Percentiles rank a stretch among this genome's conserved stretches.
These are phyloP conservation scores for Sylvietta virens DNA, from an alignment of 2,113 vertebrate genomes.

Conservation along the genomic window DNA sequence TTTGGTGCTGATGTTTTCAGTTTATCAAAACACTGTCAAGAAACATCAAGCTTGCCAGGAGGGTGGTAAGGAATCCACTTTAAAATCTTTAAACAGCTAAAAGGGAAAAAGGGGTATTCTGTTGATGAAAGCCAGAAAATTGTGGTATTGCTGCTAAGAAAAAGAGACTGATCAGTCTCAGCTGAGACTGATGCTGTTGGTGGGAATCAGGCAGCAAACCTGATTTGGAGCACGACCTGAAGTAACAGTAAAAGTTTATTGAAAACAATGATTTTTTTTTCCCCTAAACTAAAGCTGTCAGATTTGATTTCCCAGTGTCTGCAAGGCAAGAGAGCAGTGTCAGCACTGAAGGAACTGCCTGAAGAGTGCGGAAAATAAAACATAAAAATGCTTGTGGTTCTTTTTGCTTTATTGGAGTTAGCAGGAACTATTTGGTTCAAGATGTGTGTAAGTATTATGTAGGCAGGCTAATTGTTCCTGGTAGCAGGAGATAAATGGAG, in stretches of 20 bases:
- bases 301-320: background rate
- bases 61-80: background rate
- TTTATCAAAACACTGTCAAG: background rate
- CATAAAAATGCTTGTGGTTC: background rate
- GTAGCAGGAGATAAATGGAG: background rate
- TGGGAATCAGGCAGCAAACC: background rate
- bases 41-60: background rate
- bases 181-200: background rate
- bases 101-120: background rate
- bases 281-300: background rate
- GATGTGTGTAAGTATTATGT: background rate
- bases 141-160: background rate
- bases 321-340: background rate
- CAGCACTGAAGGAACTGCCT: background rate
- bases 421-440: background rate
- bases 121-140: background rate
- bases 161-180: no score
- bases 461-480: background rate
- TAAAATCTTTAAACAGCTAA: background rate
- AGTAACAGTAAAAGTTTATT: background rate
- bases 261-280: background rate
- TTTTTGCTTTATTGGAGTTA: background rate
- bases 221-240: background rate
- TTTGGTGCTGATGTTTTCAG: conserved; percentile 1
- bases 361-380: background rate